A percentile compares a stretch with the other conserved stretches of the same genome.
Evolutionary conservation across 1,140 invertebrate genomes (phyloP).

Genomic region (Pristionchus pacificus): DNA sequence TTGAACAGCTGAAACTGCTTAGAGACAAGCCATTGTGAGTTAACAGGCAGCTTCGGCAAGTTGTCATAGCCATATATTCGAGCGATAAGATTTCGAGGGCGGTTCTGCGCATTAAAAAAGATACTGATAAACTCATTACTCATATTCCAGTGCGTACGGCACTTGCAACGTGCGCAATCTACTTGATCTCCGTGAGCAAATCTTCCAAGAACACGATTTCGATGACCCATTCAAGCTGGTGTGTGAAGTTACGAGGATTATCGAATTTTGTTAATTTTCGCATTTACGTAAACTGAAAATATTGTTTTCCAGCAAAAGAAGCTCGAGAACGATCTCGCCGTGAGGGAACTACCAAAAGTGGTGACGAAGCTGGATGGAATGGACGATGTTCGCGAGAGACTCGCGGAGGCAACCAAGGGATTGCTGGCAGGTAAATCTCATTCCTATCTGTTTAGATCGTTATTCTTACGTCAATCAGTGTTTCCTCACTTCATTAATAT

Average conservation of each 20-base stretch:
- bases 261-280: conserved; percentile 14
- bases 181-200: conserved; percentile 85
- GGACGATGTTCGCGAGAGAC: conserved; percentile 44
- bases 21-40: conserved; percentile 76
- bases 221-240: conserved; percentile 79
- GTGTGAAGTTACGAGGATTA: conserved; percentile 42
- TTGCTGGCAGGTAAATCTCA: not conserved
- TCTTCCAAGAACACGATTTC: conserved; percentile 81
- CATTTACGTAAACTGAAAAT: conserved; percentile 12
- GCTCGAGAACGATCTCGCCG: conserved; percentile 69
- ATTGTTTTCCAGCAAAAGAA: conserved; percentile 66
- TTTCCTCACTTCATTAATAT: too few species aligned
- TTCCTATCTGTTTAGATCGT: not conserved
- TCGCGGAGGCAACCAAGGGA: not conserved
- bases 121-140: conserved; percentile 10
- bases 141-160: conserved; percentile 71
- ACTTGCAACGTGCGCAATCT: conserved; percentile 79
- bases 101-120: too few species aligned
- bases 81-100: too few species aligned
- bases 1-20: conserved; percentile 67
- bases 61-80: too few species aligned
- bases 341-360: conserved; percentile 62
- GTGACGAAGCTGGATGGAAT: conserved; percentile 64
- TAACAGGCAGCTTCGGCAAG: not conserved
- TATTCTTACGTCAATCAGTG: too few species aligned